Evolutionary conservation across 2,113 vertebrate species (phyloP).

Genomic region (Notarius lentiginosus): DNA sequence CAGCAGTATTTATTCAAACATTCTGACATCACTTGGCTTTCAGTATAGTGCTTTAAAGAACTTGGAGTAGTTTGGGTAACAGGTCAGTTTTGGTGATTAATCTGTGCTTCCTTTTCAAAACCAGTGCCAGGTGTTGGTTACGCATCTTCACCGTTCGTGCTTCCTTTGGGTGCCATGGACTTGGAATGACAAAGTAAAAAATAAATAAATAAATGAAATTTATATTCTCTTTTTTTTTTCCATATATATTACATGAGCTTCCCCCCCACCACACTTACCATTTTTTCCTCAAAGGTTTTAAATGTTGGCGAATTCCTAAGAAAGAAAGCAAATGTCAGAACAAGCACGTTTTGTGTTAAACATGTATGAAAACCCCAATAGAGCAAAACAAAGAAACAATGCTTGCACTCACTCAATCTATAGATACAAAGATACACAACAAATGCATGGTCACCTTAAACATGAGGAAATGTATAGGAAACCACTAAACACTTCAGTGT

Average conservation of each 20-base stretch:
- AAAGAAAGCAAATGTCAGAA: slow-evolving; percentile 36
- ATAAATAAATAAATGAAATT: not conserved
- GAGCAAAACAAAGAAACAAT: not conserved
- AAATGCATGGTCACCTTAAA: not conserved
- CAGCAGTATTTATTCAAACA: not conserved
- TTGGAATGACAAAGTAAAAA: slow-evolving; percentile 38
- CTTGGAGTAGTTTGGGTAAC: not conserved
- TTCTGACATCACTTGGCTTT: slow-evolving; percentile 28
- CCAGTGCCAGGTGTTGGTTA: slow-evolving; percentile 70
- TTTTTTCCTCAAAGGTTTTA: slow-evolving; percentile 91
- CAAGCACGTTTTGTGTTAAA: not conserved
- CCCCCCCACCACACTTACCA: slow-evolving; percentile 71
- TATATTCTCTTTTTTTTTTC: not conserved
- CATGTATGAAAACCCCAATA: not conserved
- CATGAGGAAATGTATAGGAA: not conserved
- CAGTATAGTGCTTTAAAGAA: not conserved
- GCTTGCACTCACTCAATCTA: not conserved
- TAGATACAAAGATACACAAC: not conserved
- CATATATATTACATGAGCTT: no score
- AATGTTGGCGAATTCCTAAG: slow-evolving; percentile 92
- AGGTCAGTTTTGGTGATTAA: slow-evolving; percentile 37
- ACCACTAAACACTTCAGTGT: not conserved
- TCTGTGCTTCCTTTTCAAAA: slow-evolving; percentile 65
- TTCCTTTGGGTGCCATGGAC: slow-evolving; percentile 59
- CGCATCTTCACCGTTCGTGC: slow-evolving; percentile 57